Evolutionary conservation across 2,888 invertebrate species (phyloP).

Genomic region (Mesorhabditis belari): DNA sequence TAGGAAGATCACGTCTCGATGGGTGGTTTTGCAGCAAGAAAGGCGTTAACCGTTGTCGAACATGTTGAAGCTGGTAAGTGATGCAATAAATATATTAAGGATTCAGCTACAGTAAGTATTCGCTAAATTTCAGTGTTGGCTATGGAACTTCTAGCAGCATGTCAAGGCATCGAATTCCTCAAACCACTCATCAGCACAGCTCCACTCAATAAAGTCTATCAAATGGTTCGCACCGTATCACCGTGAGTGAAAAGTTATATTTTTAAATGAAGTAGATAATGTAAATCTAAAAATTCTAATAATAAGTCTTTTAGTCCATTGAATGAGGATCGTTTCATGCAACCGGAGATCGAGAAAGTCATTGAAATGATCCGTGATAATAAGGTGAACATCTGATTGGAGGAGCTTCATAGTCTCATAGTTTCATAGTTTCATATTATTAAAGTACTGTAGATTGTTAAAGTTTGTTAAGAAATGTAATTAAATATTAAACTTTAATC

Average conservation of each 20-base stretch:
- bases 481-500: neutral
- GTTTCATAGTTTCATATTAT: neutral
- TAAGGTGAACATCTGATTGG: constrained; percentile 44
- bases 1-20: constrained; percentile 67
- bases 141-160: constrained; percentile 65
- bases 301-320: constrained; percentile 58
- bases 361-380: constrained; percentile 59
- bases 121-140: constrained; percentile 60
- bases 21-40: constrained; percentile 66
- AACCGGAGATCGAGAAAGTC: constrained; percentile 64
- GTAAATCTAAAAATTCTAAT: neutral
- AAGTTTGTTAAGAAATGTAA: too few relatives aligned
- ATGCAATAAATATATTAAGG: neutral
- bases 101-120: neutral
- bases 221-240: constrained; percentile 60
- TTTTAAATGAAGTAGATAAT: neutral
- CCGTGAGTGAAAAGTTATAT: constrained; percentile 53
- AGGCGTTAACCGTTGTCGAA: constrained; percentile 61
- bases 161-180: constrained; percentile 67
- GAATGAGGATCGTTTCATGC: constrained; percentile 65
- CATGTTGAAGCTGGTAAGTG: constrained; percentile 58
- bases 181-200: constrained; percentile 64
- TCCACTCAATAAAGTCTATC: constrained; percentile 65
- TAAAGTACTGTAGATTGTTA: neutral
- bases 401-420: neutral